phyloP scores from a whole-genome alignment of 2,888 invertebrate genomes.

The Desoria tigrina region DNA sequence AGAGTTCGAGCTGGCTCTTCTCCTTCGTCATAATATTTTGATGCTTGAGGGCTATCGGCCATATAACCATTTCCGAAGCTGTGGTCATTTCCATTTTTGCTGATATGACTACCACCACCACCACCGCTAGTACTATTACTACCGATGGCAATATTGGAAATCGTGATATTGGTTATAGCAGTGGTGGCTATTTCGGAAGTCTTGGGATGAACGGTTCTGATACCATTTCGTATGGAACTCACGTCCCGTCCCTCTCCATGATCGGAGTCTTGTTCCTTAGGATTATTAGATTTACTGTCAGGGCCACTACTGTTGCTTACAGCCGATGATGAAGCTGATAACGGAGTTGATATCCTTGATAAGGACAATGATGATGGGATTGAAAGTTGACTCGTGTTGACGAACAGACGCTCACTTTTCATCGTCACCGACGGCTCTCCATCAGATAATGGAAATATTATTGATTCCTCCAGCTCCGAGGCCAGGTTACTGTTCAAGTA shows the following conservation, averaged over 20 bases:
- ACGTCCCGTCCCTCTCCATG: conserved; percentile 19
- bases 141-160: background rate
- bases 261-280: conserved; percentile 5
- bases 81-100: conserved; percentile 14
- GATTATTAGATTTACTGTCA: conserved; percentile 35
- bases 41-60: conserved; percentile 4
- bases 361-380: background rate
- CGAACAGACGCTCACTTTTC: conserved; percentile 37
- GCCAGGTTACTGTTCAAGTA: conserved; percentile 9
- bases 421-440: conserved; percentile 39
- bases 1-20: background rate
- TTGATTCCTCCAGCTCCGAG: conserved; percentile 38
- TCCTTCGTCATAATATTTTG: background rate
- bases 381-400: conserved; percentile 30
- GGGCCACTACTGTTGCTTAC: conserved; percentile 3
- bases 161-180: too few relatives aligned
- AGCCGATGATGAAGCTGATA: conserved; percentile 11
- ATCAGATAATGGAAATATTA: conserved; percentile 40
- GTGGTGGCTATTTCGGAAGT: background rate
- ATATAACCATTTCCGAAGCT: background rate
- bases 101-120: background rate
- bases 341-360: background rate
- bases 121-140: background rate
- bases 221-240: conserved; percentile 34
- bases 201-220: background rate